Evolutionary conservation across 2,113 vertebrate species (phyloP).

Genomic region (Prionailurus viverrinus): DNA sequence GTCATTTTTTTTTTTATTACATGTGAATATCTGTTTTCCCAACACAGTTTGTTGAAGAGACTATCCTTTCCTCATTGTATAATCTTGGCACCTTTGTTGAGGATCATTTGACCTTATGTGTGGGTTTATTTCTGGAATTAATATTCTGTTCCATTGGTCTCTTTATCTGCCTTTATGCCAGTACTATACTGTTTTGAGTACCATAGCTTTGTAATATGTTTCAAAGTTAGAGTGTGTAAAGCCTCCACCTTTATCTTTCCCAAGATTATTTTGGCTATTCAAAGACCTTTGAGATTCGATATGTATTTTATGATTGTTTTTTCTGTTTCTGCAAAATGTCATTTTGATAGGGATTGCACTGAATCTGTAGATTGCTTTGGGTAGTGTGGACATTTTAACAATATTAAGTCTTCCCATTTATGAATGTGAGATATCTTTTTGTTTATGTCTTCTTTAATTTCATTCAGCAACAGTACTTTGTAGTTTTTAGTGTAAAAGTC

Average conservation of each 20-base stretch:
- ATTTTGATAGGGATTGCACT: not conserved
- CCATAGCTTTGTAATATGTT: not conserved
- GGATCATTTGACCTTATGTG: not conserved
- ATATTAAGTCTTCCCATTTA: not conserved
- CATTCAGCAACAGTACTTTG: not conserved
- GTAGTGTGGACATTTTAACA: not conserved
- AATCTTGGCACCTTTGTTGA: not conserved
- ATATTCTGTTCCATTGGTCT: not conserved
- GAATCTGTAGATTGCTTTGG: not conserved
- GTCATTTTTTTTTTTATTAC: not conserved
- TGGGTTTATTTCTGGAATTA: not conserved
- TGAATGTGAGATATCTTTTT: not conserved
- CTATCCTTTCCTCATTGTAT: not conserved
- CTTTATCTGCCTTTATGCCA: not conserved
- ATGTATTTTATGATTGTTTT: not conserved
- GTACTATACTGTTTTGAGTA: not conserved
- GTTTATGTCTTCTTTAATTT: not conserved
- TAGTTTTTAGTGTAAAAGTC: not conserved
- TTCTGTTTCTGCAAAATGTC: not conserved
- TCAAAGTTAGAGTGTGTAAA: not conserved
- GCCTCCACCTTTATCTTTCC: not conserved
- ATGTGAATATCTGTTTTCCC: not conserved
- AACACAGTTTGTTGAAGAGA: not conserved
- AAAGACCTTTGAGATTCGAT: not conserved
- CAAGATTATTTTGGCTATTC: not conserved